Conservation (phyloP, 2,888 invertebrate genomes). For the Tolmerus cingulatus region DNA sequence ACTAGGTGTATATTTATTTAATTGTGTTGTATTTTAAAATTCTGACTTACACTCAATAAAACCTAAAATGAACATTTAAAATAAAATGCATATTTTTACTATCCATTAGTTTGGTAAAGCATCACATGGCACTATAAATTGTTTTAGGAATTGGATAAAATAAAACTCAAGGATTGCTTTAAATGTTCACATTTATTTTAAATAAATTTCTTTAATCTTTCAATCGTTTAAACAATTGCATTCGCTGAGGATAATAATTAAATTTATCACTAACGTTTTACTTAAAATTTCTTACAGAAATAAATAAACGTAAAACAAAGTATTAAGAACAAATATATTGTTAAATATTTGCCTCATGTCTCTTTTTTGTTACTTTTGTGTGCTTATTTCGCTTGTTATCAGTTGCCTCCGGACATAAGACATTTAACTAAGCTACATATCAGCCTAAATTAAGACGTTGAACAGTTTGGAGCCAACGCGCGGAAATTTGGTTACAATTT, state of each 20-base stretch:
- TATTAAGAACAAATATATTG: not conserved
- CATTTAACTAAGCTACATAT: constrained; percentile 7
- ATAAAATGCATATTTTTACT: too few relatives aligned
- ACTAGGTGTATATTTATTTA: too few relatives aligned
- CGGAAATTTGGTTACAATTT: not conserved
- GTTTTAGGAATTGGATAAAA: not conserved
- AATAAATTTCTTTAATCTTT: constrained; percentile 14
- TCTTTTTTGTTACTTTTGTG: not conserved
- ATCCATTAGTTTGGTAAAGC: too few relatives aligned
- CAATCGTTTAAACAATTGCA: constrained; percentile 28
- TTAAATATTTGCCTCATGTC: not conserved
- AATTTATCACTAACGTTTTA: constrained; percentile 25
- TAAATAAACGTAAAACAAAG: constrained; percentile 18
- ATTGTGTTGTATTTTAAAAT: too few relatives aligned
- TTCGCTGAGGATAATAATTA: constrained; percentile 18
- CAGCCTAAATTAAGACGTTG: not conserved
- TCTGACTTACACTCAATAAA: too few relatives aligned
- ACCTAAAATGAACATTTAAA: too few relatives aligned
- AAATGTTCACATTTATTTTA: constrained; percentile 30
- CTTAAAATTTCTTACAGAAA: not conserved
- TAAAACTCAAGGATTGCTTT: not conserved
- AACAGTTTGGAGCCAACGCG: not conserved
- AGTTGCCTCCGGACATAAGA: not conserved
- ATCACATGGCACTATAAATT: not conserved
- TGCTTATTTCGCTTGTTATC: not conserved